Percentiles rank a stretch among this genome's conserved stretches.
These are phyloP conservation scores for Drosophila melanogaster DNA, from an alignment of 1,140 invertebrate species.

Conservation along the genomic window DNA sequence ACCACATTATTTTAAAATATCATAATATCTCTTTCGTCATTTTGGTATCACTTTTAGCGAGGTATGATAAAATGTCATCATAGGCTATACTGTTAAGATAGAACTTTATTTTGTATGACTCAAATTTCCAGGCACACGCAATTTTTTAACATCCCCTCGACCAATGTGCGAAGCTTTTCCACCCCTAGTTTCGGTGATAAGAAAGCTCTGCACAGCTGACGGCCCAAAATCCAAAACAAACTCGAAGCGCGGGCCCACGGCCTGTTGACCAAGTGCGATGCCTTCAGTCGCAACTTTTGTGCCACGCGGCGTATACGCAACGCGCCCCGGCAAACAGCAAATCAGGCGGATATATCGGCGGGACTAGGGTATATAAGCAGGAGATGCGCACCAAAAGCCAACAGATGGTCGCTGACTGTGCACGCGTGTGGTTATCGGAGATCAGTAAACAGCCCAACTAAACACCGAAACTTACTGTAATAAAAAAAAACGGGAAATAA, in stretches of 20 bases:
- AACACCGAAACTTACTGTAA: conserved; percentile 49
- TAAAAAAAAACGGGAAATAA: conserved; percentile 39
- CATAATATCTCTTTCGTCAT: neutral
- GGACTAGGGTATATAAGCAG: conserved; percentile 57
- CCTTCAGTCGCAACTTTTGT: conserved; percentile 61
- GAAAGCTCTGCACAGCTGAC: conserved; percentile 75
- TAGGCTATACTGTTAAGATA: neutral
- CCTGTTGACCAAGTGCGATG: conserved; percentile 34
- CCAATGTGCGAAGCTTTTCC: conserved; percentile 71
- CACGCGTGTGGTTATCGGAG: conserved; percentile 70
- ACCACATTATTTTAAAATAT: neutral
- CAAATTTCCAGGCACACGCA: neutral
- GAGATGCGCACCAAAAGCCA: conserved; percentile 59
- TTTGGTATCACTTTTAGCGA: neutral
- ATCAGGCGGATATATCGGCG: neutral
- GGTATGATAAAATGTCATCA: neutral
- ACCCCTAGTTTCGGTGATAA: conserved; percentile 68
- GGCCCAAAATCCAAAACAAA: conserved; percentile 51
- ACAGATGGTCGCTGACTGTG: conserved; percentile 80
- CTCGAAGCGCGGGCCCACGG: conserved; percentile 43
- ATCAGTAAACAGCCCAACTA: conserved; percentile 30
- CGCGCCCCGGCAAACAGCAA: conserved; percentile 9
- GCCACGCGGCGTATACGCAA: conserved; percentile 76
- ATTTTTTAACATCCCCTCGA: neutral
- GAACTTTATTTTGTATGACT: neutral